Base-by-base conservation (phyloP, 2,888 invertebrate genomes). In the Dugesia japonica region DNA sequence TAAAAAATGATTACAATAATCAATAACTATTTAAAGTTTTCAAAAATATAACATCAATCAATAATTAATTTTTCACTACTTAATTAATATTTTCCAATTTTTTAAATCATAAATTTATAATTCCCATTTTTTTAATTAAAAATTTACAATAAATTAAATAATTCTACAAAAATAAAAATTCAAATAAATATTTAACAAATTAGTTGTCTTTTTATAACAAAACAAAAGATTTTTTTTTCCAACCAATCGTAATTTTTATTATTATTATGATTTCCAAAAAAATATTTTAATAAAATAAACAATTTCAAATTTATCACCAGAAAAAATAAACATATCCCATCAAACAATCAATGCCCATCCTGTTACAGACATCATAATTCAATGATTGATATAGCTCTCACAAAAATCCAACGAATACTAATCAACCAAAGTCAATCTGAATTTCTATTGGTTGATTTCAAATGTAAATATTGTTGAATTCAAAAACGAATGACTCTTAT, bases 201-300 rank as follows among this genome's bases (percentile, higher is more conserved):
- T n/a, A n/a, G n/a, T n/a, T n/a, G n/a, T n/a, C n/a, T n/a, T n/a
- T n/a, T n/a, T n/a, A n/a, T n/a, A n/a, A n/a, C n/a, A n/a, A n/a
- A n/a, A n/a, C n/a, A n/a, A n/a, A n/a, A n/a, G n/a, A n/a, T n/a
- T n/a, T n/a, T n/a, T n/a, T n/a, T n/a, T n/a, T n/a, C n/a, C n/a
- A n/a, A n/a, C n/a, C 38, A 38, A 38, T 38, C 17, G 38, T 13
- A 38, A 13, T 38, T 20, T 56, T 4, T 1, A 20, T 56, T 56
- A 13, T 56, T 56, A 56, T 56, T 13, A 56, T 56, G 7, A 56
- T 56, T 56, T n/a, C n/a, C n/a, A n/a, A n/a, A n/a, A 56, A 56
- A 56, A 56, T 56, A 56, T 56, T 56, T 56, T 56, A n/a, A 56
- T 56, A 56, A 56, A 56, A n/a, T 56, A 56, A 56, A 56, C 23